Percentiles rank a stretch among this genome's conserved stretches.
Conservation (phyloP, 2,888 invertebrate genomes). For the Gari tellinella region DNA sequence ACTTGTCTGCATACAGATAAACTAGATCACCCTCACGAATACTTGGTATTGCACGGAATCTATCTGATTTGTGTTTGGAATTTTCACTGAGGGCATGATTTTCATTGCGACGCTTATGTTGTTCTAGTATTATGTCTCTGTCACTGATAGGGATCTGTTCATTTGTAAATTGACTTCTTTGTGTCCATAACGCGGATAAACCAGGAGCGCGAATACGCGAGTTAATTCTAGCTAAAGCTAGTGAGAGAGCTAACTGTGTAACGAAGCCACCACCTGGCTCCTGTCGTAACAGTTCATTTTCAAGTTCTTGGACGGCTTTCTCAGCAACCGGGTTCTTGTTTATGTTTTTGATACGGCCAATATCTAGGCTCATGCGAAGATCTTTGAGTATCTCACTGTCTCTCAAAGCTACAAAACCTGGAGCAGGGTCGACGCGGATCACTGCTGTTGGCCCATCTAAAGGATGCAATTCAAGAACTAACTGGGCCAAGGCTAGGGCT, state of each 20-base stretch:
- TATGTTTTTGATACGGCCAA: conserved; percentile 56
- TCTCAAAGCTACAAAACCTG: conserved; percentile 29
- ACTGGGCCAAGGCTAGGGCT: conserved; percentile 20
- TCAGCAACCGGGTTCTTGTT: conserved; percentile 68
- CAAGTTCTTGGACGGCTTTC: conserved; percentile 62
- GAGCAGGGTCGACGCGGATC: conserved; percentile 58
- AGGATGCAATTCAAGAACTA: conserved; percentile 36
- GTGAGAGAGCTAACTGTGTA: conserved; percentile 26
- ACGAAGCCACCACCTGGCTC: conserved; percentile 46
- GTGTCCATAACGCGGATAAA: conserved; percentile 54
- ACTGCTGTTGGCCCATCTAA: conserved; percentile 55
- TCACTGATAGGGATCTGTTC: conserved; percentile 53
- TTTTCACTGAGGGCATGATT: conserved; percentile 18
- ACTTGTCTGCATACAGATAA: neutral
- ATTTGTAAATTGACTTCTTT: conserved; percentile 59
- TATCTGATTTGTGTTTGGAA: neutral
- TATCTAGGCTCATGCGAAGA: conserved; percentile 41
- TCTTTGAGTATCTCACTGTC: conserved; percentile 40
- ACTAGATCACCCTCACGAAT: conserved; percentile 9
- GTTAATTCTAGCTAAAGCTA: conserved; percentile 49
- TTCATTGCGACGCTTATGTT: neutral
- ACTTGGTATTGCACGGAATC: neutral
- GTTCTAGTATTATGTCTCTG: conserved; percentile 27
- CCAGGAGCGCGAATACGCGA: conserved; percentile 42
- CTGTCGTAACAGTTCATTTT: conserved; percentile 54